Evolutionary conservation across 2,888 invertebrate species (phyloP).

Genomic region (Melikaiella ostensackeni): DNA sequence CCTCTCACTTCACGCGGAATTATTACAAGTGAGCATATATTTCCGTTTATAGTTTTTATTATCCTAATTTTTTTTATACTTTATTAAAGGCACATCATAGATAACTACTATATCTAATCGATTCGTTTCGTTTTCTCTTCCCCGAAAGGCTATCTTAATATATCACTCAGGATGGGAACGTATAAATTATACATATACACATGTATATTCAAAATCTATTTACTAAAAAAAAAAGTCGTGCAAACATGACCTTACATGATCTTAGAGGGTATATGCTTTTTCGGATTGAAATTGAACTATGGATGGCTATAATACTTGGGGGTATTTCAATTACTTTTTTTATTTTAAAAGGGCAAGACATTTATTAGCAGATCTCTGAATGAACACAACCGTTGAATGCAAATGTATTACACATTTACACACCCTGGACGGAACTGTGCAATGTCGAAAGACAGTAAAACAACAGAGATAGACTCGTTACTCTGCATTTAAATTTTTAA

Average conservation of each 20-base stretch:
- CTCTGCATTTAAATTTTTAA: background rate
- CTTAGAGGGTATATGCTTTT: background rate
- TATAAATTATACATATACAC: slow-evolving; percentile 56
- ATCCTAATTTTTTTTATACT: slow-evolving; percentile 53
- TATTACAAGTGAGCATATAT: slow-evolving; percentile 58
- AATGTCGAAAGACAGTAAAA: background rate
- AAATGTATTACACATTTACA: background rate
- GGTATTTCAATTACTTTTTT: background rate
- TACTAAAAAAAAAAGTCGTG: slow-evolving; percentile 48
- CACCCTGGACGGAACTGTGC: slow-evolving; percentile 12
- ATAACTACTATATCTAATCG: slow-evolving; percentile 58
- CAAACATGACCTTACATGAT: background rate
- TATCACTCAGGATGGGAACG: slow-evolving; percentile 70
- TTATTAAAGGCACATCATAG: slow-evolving; percentile 68
- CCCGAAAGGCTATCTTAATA: slow-evolving; percentile 62
- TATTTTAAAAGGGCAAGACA: background rate
- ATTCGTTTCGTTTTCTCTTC: slow-evolving; percentile 56
- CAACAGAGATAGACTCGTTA: background rate
- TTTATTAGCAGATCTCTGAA: background rate
- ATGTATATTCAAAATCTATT: slow-evolving; percentile 49
- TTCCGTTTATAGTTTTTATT: slow-evolving; percentile 43
- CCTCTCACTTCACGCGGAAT: slow-evolving; percentile 59
- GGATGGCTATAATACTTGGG: background rate
- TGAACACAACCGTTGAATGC: background rate
- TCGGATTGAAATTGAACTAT: background rate